A percentile compares a stretch with the other conserved stretches of the same genome.
Conservation (phyloP, 1,140 invertebrate species). For the Procambarus clarkii region DNA sequence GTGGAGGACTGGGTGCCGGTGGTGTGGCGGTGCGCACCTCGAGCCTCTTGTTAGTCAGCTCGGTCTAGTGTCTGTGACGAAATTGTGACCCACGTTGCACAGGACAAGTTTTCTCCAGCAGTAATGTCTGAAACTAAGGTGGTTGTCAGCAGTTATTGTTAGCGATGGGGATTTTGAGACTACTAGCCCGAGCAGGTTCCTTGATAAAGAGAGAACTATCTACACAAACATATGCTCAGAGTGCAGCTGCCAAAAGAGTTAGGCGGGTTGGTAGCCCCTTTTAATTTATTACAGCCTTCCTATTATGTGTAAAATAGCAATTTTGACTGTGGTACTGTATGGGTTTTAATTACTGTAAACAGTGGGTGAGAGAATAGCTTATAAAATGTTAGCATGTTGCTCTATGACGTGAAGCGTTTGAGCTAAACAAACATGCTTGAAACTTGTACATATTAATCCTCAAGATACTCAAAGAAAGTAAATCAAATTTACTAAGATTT, state of each 20-base stretch:
- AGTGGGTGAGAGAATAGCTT: neutral
- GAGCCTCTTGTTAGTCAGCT: neutral
- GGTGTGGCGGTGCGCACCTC: neutral
- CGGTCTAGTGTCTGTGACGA: neutral
- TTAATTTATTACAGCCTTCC: neutral
- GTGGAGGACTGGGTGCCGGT: too few species aligned
- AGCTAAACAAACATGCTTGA: too few species aligned
- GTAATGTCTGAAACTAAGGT: conserved; percentile 11
- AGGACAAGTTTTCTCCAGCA: neutral
- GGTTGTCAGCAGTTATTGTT: neutral
- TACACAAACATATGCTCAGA: conserved; percentile 3
- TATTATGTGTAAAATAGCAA: neutral
- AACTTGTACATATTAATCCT: too few species aligned
- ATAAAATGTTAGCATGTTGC: neutral
- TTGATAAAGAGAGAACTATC: neutral
- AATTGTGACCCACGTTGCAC: neutral
- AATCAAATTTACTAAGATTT: too few species aligned
- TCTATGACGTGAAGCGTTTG: too few species aligned
- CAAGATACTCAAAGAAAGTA: too few species aligned
- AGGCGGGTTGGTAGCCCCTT: conserved; percentile 5
- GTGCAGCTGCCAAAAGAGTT: neutral
- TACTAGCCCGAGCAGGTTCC: neutral
- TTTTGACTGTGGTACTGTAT: neutral
- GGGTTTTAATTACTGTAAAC: neutral
- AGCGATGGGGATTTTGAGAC: neutral